Conservation (phyloP, 2,888 invertebrate species). For the Seira musarum region DNA sequence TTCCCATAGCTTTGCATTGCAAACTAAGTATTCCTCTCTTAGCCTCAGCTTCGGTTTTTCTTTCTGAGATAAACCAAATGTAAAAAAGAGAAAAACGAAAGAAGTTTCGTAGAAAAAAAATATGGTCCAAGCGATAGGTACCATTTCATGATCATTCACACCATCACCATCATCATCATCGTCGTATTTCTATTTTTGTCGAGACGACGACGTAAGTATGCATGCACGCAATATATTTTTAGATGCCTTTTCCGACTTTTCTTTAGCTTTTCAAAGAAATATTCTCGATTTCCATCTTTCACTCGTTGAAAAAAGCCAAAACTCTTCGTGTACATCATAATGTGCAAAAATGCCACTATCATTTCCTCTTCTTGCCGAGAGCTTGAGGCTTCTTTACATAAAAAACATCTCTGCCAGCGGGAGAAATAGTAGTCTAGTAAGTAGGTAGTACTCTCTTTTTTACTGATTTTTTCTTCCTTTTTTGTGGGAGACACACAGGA, state of each 20-base stretch:
- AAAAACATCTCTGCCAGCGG: neutral
- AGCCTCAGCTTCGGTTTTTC: neutral
- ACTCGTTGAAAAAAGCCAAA: neutral
- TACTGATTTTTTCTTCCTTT: no score
- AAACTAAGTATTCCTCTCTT: slow-evolving; percentile 12
- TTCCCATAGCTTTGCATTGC: slow-evolving; percentile 13
- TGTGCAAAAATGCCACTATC: slow-evolving; percentile 4
- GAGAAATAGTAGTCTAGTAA: no score
- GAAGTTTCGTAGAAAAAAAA: slow-evolving; percentile 14
- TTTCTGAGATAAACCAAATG: slow-evolving; percentile 3
- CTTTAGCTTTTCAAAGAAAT: neutral
- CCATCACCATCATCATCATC: neutral
- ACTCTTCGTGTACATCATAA: slow-evolving; percentile 6
- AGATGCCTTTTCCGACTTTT: neutral
- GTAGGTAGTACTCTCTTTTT: no score
- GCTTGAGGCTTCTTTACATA: neutral
- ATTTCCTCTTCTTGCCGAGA: neutral
- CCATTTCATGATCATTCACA: slow-evolving; percentile 3
- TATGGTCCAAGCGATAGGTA: slow-evolving; percentile 12
- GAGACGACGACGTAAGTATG: neutral
- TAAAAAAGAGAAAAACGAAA: neutral
- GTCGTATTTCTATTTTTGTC: slow-evolving; percentile 9
- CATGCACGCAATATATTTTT: neutral
- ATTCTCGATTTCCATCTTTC: slow-evolving; percentile 1
- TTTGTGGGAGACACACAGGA: neutral